Evolutionary conservation across 2,888 invertebrate species (phyloP).

Genomic region (Cerastis leucographa): DNA sequence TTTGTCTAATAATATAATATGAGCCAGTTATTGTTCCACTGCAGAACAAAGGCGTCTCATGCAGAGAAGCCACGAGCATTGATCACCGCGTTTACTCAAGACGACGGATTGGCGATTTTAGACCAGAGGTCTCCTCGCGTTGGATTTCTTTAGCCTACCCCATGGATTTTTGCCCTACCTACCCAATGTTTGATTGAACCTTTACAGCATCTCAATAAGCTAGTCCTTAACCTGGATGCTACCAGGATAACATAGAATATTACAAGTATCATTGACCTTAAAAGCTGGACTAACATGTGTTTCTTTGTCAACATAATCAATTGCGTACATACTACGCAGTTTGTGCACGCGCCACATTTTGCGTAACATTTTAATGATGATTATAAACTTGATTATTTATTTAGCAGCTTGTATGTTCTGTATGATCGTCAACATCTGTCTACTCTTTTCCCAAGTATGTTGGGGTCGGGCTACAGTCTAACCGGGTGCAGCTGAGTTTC

Average conservation of each 20-base stretch:
- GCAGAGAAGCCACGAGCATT: not conserved
- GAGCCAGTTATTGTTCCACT: not conserved
- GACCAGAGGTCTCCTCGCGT: not conserved
- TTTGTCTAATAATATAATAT: not conserved
- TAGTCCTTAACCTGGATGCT: not conserved
- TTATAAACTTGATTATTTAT: constrained; percentile 5
- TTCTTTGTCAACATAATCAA: constrained; percentile 14
- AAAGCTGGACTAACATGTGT: not conserved
- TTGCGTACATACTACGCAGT: constrained; percentile 30
- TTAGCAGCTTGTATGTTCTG: too few species aligned
- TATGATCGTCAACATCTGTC: not conserved
- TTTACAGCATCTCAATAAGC: not conserved
- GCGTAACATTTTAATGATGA: not conserved
- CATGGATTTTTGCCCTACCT: not conserved
- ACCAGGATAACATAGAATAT: not conserved
- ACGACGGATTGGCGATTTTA: not conserved
- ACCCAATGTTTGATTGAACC: too few species aligned
- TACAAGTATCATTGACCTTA: not conserved
- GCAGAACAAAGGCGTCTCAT: not conserved
- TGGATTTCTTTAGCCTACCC: not conserved
- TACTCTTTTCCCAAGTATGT: not conserved
- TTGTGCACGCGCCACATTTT: constrained; percentile 16
- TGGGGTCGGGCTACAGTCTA: not conserved
- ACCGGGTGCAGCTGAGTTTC: not conserved
- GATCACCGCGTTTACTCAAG: not conserved